Evolutionary conservation across 2,888 invertebrate species (phyloP).

Genomic region (Ornithoptera alexandrae): DNA sequence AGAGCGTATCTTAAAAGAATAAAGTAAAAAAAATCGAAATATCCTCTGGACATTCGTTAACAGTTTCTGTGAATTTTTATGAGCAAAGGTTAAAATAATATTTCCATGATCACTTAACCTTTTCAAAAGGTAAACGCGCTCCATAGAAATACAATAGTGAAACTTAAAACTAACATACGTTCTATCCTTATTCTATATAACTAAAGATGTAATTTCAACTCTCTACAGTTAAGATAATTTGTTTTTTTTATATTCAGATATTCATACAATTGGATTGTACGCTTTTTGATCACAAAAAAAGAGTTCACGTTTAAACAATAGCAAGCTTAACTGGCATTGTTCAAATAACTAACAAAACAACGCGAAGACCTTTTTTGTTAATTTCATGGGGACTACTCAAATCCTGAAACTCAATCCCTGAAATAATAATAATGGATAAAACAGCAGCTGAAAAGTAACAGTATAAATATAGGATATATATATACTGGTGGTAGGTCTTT

Average conservation of each 20-base stretch:
- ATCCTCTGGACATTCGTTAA: neutral
- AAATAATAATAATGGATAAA: neutral
- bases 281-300: constrained; percentile 1
- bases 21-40: neutral
- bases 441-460: neutral
- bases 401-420: neutral
- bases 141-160: neutral
- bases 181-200: neutral
- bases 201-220: neutral
- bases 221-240: neutral
- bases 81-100: neutral
- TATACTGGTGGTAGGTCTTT: too few species aligned
- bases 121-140: neutral
- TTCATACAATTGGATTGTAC: neutral
- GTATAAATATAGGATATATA: too few species aligned
- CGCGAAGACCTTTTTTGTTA: neutral
- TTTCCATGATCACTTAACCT: neutral
- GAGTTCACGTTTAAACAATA: neutral
- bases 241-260: neutral
- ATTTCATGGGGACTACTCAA: neutral
- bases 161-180: neutral
- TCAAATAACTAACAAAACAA: constrained; percentile 2
- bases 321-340: constrained; percentile 6
- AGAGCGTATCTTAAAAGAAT: too few species aligned
- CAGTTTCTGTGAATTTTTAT: neutral